phyloP scores from a whole-genome alignment of 2,888 invertebrate species.

The Adineta ricciae region DNA sequence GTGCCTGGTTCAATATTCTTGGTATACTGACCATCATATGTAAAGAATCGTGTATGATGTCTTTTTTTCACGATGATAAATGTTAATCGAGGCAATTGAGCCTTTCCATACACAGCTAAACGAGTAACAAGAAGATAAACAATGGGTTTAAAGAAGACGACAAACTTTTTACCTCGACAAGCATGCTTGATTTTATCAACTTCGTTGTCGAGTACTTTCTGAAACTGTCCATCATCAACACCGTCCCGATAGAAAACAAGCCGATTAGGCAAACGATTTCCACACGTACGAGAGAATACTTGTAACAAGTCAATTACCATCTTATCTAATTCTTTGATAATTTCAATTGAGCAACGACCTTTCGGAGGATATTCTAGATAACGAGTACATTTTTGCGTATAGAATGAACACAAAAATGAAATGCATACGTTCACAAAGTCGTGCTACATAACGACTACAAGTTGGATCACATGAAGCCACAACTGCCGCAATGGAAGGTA shows the following conservation, averaged over 20 bases:
- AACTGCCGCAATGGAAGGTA: neutral
- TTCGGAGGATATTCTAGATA: neutral
- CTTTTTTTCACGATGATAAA: neutral
- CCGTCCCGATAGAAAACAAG: constrained; percentile 1
- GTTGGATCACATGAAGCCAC: constrained; percentile 1
- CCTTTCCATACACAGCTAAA: neutral
- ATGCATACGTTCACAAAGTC: neutral
- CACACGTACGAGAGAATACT: neutral
- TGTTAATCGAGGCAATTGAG: neutral
- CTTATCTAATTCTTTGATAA: neutral
- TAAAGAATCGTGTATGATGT: neutral
- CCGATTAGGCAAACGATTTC: neutral
- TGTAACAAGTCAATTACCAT: neutral
- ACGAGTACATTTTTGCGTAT: no score
- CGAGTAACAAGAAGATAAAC: no score
- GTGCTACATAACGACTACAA: neutral
- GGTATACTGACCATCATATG: neutral
- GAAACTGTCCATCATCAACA: neutral
- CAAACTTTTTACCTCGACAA: neutral
- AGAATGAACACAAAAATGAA: neutral
- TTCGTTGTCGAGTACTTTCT: constrained; percentile 7
- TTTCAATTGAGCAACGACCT: neutral
- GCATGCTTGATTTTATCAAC: neutral
- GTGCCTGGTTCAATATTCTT: neutral
- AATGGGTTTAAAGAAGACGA: no score